Evolutionary conservation across 2,888 invertebrate species (phyloP), one percentile per base, ranked within the genome.

Genomic region (Mimachlamys varia): DNA sequence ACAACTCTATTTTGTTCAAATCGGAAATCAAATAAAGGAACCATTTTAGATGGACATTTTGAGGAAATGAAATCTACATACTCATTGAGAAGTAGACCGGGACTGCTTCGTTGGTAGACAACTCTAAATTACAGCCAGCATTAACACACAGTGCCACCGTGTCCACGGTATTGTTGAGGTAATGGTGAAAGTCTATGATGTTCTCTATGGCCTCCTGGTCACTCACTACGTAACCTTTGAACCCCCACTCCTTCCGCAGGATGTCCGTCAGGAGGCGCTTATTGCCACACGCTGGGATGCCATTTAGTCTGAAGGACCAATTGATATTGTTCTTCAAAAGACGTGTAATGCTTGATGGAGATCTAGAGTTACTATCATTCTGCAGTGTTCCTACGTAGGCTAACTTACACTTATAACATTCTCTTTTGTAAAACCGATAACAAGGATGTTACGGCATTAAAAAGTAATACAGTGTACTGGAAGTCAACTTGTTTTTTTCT

Each of bases 121-220:
- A 91, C 87, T 95, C 95, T 50, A 95, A 90, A 91, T 94, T 95
- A 90, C 93, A 94, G 0, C 95, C 95, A 10, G 95, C 95, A n/a
- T 94, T 93, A 22, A 95, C 89, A 88, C 93, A 90, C 1, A 92
- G 93, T 0, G 93, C 94, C 0, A 92, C 94, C 12, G 95, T 92
- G 33, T 94, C 93, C 15, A 92, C 89, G 0, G 90, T 49, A 88
- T 91, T 94, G 88, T 93, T 93, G 27, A 93, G 91, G 90, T 94
- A 95, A 44, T 94, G 89, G 89, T 95, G 94, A 33, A 37, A 88
- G 15, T 91, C 87, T 13, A 94, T 93, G 27, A 92, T 92, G 88
- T 92, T 92, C 87, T 93, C 93, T 15, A 95, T 90, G 19, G 94
- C 94, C 12, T 92, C 93, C 89, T 92, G 90, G 90, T 94, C 94